Evolutionary conservation across 2,888 invertebrate genomes (phyloP).

Genomic region (Mythimna impura): DNA sequence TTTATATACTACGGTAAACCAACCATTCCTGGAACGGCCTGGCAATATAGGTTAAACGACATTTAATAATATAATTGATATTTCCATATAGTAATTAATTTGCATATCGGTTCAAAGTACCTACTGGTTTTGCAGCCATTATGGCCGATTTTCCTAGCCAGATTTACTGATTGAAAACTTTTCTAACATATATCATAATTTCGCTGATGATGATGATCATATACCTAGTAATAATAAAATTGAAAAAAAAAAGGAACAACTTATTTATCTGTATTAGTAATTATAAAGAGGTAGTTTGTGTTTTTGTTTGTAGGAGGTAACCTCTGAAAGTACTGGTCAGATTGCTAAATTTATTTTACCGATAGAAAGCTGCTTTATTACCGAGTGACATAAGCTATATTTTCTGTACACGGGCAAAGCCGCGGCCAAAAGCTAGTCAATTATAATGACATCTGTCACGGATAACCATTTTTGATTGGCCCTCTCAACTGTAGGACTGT

Average conservation of each 20-base stretch:
- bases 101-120: constrained; percentile 56
- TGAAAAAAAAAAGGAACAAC: too few species aligned
- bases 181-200: constrained; percentile 25
- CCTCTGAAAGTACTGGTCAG: too few species aligned
- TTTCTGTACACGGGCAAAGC: too few species aligned
- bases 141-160: constrained; percentile 41
- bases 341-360: too few species aligned
- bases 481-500: constrained; percentile 68
- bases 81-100: constrained; percentile 59
- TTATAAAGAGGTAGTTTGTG: too few species aligned
- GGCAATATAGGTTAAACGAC: constrained; percentile 56
- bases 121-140: constrained; percentile 49
- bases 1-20: constrained; percentile 35
- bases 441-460: constrained; percentile 66
- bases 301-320: too few species aligned
- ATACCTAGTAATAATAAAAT: not conserved
- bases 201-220: not conserved
- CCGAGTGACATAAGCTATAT: too few species aligned
- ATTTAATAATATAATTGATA: constrained; percentile 60
- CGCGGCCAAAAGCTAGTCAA: constrained; percentile 29
- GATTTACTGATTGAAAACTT: constrained; percentile 42
- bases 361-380: too few species aligned
- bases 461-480: constrained; percentile 74
- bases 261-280: too few species aligned
- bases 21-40: constrained; percentile 40